Conservation (phyloP, 35 echinoderm and acorn worm species). For the Stichopus chloronotus region DNA sequence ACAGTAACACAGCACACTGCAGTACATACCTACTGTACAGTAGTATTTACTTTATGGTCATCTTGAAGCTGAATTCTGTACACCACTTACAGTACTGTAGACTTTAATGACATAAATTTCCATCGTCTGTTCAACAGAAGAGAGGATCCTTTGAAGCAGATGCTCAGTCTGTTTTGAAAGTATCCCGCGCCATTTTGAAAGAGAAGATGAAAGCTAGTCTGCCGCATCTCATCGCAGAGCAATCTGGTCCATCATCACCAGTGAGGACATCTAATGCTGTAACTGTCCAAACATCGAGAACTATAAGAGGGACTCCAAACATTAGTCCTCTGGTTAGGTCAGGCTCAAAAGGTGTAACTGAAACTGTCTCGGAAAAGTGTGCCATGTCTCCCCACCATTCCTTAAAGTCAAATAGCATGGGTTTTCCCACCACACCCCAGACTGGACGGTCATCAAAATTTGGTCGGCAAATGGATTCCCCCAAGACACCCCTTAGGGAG, state of each 20-base stretch:
- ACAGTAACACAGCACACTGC: too few relatives aligned
- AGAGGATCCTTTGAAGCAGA: conserved; percentile 6
- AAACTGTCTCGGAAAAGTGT: too few relatives aligned
- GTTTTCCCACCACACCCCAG: neutral
- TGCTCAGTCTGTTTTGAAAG: neutral
- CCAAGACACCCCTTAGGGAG: neutral
- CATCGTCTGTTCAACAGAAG: neutral
- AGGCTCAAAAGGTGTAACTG: too few relatives aligned
- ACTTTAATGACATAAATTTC: too few relatives aligned
- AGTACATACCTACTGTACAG: too few relatives aligned
- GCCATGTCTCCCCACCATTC: neutral
- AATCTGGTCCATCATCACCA: neutral
- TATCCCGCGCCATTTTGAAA: neutral
- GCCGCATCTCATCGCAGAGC: neutral
- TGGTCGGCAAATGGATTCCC: neutral
- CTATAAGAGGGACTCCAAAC: neutral
- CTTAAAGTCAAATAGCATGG: neutral
- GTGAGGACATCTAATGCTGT: neutral
- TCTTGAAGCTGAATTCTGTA: too few relatives aligned
- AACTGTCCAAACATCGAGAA: neutral
- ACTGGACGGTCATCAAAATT: too few relatives aligned
- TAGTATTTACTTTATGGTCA: too few relatives aligned
- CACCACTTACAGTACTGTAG: too few relatives aligned
- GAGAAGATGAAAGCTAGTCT: neutral
- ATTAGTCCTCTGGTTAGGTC: neutral